Conservation (phyloP, 2,888 invertebrate species). For the Volucella inanis region DNA sequence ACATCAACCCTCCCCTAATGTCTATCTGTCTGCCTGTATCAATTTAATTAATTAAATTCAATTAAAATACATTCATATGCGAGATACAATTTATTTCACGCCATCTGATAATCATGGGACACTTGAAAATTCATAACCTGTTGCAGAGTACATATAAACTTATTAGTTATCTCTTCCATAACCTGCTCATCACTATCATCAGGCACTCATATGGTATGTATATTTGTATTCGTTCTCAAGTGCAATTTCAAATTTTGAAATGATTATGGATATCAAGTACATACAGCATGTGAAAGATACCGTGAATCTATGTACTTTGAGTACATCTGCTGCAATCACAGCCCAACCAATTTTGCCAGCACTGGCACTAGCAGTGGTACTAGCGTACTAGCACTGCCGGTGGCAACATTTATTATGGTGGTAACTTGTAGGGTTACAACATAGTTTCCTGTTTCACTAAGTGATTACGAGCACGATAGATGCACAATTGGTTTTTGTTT, state of each 20-base stretch:
- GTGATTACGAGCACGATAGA: slow-evolving; percentile 60
- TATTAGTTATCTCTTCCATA: background rate
- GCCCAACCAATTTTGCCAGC: too few relatives aligned
- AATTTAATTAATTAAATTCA: slow-evolving; percentile 60
- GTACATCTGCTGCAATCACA: background rate
- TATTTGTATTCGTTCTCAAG: slow-evolving; percentile 21
- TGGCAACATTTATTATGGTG: slow-evolving; percentile 45
- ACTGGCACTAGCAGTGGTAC: slow-evolving; percentile 31
- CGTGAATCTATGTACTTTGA: slow-evolving; percentile 5
- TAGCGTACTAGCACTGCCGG: slow-evolving; percentile 14
- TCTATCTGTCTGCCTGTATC: slow-evolving; percentile 23
- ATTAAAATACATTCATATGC: slow-evolving; percentile 52
- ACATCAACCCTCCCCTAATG: background rate
- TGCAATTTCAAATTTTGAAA: slow-evolving; percentile 64
- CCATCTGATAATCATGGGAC: slow-evolving; percentile 56
- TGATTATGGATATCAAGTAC: slow-evolving; percentile 64
- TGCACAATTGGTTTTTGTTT: background rate
- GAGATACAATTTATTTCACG: slow-evolving; percentile 54
- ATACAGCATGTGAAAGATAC: slow-evolving; percentile 57
- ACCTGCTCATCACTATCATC: slow-evolving; percentile 14
- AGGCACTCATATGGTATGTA: slow-evolving; percentile 11
- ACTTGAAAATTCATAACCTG: slow-evolving; percentile 44
- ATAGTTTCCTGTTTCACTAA: slow-evolving; percentile 73
- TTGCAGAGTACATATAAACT: slow-evolving; percentile 23
- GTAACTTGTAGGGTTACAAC: slow-evolving; percentile 53